Evolutionary conservation across 2,113 vertebrate species (phyloP).

Genomic region (Glaucomys volans): DNA sequence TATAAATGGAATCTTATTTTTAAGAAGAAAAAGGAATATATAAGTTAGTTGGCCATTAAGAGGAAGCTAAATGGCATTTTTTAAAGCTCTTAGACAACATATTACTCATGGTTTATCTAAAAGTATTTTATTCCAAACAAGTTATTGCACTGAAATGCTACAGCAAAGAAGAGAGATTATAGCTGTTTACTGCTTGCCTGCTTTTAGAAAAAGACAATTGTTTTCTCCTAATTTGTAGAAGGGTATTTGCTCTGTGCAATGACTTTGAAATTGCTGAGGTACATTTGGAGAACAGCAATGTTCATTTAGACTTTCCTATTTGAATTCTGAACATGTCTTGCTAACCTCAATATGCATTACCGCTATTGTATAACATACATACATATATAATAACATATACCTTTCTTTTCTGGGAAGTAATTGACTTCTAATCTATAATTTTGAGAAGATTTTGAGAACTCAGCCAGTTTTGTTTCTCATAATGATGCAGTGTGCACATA

Average conservation of each 20-base stretch:
- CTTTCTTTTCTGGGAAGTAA: background rate
- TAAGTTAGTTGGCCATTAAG: background rate
- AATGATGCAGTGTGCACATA: background rate
- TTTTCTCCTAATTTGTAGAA: background rate
- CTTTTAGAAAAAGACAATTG: conserved; percentile 1
- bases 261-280: background rate
- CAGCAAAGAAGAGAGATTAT: background rate
- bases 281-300: background rate
- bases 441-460: background rate
- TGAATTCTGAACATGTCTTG: background rate
- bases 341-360: background rate
- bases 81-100: background rate
- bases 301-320: background rate
- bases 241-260: background rate
- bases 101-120: background rate
- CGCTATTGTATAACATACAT: background rate
- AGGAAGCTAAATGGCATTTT: background rate
- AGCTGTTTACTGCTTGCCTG: background rate
- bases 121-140: conserved; percentile 4
- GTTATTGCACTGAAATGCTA: background rate
- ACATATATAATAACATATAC: background rate
- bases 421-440: background rate
- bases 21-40: background rate
- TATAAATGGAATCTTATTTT: background rate
- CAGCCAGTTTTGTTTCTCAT: background rate